Evolutionary conservation across 2,888 invertebrate genomes (phyloP), one percentile per base, ranked within the genome.

Genomic region (Dasysyrphus albostriatus): DNA sequence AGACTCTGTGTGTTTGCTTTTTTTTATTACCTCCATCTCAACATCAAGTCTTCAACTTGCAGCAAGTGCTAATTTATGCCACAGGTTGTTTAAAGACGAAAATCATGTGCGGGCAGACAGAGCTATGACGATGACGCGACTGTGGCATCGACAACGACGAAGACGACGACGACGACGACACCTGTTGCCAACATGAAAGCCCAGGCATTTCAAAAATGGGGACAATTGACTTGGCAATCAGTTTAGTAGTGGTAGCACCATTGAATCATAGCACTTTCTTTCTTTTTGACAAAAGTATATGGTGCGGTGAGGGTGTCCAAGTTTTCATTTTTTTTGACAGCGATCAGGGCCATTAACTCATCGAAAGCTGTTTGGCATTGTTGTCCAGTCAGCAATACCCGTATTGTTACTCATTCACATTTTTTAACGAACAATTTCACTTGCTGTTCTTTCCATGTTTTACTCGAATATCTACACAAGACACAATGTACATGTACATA

Each of bases 181-280:
- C 82, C 77, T 83, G 77, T 83, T 73, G 73, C 37, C 70, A 34
- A 44, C 39, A 19, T 58, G 69, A 78, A 74, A 73, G 69, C 61
- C 3, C 69, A 74, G 63, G 69, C 47, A 49, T 74, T 63, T 16
- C 19, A 12, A 59, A 85, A 85, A 81, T 65, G 81, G 56, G 84
- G 84, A 76, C 84, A 85, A 54, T 83, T 78, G 67, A 14, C 79
- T 49, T 67, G 47, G 67, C 67, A 67, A 34, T 49, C 19, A 47
- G 49, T 19, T 61, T 24, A 69, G 74, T 32, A 24, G 59, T 24
- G 24, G 24, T 47, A 65, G 34, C 42, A 59, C 59, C 80, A 80
- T 85, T 77, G 84, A 81, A 72, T 85, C 84, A 85, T 73, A 85
- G 16, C 84, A 85, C 84, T 85, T 85, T 85, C 84, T 85, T 81